Percentiles rank a stretch among this genome's conserved stretches.
phyloP scores from a whole-genome alignment of 2,113 vertebrate genomes.

The Serinus canaria region DNA sequence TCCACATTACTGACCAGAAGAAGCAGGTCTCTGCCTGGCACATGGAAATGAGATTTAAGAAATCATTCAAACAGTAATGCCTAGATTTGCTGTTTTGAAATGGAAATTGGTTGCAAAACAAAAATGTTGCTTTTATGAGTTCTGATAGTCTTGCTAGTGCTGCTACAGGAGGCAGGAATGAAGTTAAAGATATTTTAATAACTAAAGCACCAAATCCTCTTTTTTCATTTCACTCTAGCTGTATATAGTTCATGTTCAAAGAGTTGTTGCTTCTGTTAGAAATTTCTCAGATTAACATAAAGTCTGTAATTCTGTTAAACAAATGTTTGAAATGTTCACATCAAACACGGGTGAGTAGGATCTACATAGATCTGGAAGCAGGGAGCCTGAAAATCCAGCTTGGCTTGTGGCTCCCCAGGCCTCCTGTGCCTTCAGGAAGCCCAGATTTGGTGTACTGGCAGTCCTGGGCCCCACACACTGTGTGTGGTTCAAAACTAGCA shows the following conservation, averaged over 20 bases:
- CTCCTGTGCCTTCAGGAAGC: background rate
- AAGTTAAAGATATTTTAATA: background rate
- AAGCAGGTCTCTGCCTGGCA: background rate
- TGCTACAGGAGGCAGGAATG: background rate
- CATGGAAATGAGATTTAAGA: slow-evolving; percentile 28
- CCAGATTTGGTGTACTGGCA: background rate
- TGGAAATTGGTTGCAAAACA: slow-evolving; percentile 35
- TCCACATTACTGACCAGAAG: background rate
- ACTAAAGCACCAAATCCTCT: background rate
- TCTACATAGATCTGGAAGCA: rapidly evolving
- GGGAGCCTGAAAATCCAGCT: background rate
- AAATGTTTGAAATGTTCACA: background rate
- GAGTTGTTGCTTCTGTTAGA: background rate
- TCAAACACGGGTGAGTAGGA: rapidly evolving
- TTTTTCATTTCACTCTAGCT: background rate
- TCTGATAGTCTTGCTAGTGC: background rate
- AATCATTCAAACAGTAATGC: background rate
- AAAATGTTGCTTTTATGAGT: background rate
- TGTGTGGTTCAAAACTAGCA: background rate
- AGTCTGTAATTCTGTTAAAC: background rate
- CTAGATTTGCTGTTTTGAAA: slow-evolving; percentile 37
- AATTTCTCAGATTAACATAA: background rate
- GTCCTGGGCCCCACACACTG: background rate
- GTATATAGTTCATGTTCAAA: background rate
- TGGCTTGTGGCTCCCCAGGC: background rate